phyloP scores from a whole-genome alignment of 2,113 vertebrate genomes.

The Gulo gulo region DNA sequence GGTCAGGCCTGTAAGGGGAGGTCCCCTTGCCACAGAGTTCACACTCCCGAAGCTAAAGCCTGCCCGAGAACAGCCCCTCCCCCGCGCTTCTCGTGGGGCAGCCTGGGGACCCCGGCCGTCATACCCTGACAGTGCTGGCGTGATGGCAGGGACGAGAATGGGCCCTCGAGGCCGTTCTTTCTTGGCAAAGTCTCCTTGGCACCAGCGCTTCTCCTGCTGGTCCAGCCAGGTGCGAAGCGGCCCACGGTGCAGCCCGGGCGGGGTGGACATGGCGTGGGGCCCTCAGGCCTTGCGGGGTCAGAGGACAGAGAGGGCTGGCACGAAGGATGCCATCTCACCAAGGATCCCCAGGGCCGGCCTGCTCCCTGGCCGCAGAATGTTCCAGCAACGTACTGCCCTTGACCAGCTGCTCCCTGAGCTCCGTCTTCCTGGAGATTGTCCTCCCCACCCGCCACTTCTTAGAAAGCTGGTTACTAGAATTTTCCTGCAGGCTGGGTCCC shows the following conservation, averaged over 20 bases:
- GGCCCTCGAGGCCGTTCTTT: not conserved
- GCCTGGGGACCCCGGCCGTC: not conserved
- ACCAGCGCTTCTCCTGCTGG: not conserved
- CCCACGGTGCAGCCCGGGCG: not conserved
- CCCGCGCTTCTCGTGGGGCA: accelerated
- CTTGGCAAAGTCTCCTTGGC: not conserved
- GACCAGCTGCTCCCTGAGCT: not conserved
- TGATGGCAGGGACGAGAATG: not conserved
- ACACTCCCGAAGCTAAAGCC: not conserved
- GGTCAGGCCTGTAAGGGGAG: not conserved
- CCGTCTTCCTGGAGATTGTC: not conserved
- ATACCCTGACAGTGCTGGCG: accelerated
- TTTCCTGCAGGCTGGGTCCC: not conserved
- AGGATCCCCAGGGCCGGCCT: too few species aligned
- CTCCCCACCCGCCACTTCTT: not conserved
- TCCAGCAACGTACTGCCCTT: not conserved
- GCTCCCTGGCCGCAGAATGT: not conserved
- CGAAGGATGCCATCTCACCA: not conserved
- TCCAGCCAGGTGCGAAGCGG: accelerated
- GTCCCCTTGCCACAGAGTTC: not conserved
- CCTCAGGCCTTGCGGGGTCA: not conserved
- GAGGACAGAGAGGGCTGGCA: not conserved
- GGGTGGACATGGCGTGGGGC: not conserved
- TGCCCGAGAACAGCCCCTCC: not conserved
- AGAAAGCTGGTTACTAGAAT: not conserved